Evolutionary conservation across 1,140 invertebrate genomes (phyloP), one percentile per base, ranked within the genome.

Genomic region (Drosophila fuyamai): DNA sequence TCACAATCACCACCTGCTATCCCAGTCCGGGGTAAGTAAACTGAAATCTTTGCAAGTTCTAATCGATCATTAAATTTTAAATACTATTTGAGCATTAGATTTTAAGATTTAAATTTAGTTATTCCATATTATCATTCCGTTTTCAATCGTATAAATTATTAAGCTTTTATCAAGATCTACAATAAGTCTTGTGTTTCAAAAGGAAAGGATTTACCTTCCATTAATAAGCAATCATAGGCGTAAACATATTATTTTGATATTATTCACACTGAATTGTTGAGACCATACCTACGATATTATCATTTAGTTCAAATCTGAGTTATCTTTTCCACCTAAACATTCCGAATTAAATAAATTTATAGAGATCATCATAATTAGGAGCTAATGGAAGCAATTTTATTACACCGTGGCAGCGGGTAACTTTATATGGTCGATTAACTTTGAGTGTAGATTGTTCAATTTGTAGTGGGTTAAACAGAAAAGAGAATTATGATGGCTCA

Each of bases 1-100:
- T 97, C 65, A 96, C 96, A 7, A 95, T 99, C 41, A 98, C 97
- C 48, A 97, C 97, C 12, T 99, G 98, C 92, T 98, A 96, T 93
- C 96, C 96, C 13, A 96, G 96, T 93, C 96, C 97, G 14, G 91
- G 91, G 91, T 92, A 44, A 81, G 90, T 67, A 3, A 32, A 50
- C 16, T 18, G 4, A 9, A 3, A 16, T 9, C 14, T 14, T 16
- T n/a, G 6, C 23, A 2, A 23, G 23, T 23, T 23, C 23, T 23
- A 23, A 23, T 23, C 4, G 23, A 23, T 23, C 3, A 23, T 23
- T 23, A 23, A 4, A 4, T 23, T 23, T 0, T 23, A 23, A 23
- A 23, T 4, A 23, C 2, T 23, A 23, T 23, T 23, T 4, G 23
- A 4, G 3, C 23, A 23, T 23, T 23, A 23, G 23, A 23, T 23